Conservation (phyloP, 2,113 vertebrate genomes). For the Gambusia affinis region DNA sequence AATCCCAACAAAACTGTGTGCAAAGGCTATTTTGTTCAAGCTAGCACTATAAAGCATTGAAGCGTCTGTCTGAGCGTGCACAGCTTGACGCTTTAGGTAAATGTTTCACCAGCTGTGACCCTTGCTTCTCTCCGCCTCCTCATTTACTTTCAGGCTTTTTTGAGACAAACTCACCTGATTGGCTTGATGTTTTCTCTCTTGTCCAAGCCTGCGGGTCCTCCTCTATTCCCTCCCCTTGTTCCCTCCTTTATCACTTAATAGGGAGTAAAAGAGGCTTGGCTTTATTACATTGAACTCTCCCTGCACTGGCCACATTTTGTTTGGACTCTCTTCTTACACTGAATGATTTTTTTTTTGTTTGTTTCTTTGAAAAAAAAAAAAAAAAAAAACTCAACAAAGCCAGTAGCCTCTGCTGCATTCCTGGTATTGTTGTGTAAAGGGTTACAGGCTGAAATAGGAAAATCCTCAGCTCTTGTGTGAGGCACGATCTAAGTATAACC, state of each 20-base stretch:
- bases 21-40: too few species aligned
- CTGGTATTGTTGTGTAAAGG: slow-evolving; percentile 22
- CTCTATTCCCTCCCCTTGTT: neutral
- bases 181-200: neutral
- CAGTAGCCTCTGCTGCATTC: slow-evolving; percentile 1
- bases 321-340: slow-evolving; percentile 30
- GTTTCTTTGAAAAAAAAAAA: slow-evolving; percentile 7
- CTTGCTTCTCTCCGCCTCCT: slow-evolving; percentile 33
- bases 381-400: slow-evolving; percentile 3
- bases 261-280: slow-evolving; percentile 17
- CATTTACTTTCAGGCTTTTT: neutral
- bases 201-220: neutral
- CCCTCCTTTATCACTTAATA: slow-evolving; percentile 14
- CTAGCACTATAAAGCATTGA: neutral
- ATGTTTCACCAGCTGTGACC: slow-evolving; percentile 60
- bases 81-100: slow-evolving; percentile 29
- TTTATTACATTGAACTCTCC: slow-evolving; percentile 24
- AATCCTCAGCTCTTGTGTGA: slow-evolving; percentile 26
- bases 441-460: slow-evolving; percentile 15
- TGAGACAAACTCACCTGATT: slow-evolving; percentile 1
- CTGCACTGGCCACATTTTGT: slow-evolving; percentile 33
- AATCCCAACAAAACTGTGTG: neutral
- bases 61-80: slow-evolving; percentile 37
- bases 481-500: neutral
- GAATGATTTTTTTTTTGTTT: slow-evolving; percentile 14